Evolutionary conservation across 2,797 vertebrate species (phyloP), one percentile per base, ranked within the genome.

Genomic region (Dicrostonyx torquatus): DNA sequence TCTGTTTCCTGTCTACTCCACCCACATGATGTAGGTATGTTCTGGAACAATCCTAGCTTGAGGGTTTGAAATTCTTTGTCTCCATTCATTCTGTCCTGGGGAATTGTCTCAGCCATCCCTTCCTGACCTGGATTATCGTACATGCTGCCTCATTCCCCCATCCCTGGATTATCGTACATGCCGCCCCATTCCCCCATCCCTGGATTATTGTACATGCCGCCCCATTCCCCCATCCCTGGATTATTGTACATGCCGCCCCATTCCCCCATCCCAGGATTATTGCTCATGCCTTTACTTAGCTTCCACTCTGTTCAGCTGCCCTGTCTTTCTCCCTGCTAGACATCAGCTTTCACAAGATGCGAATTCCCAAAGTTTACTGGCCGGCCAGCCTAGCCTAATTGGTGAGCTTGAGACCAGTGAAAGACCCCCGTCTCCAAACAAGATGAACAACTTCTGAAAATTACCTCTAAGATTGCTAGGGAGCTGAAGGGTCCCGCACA

Each of bases 101-200:
- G 37, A 70, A 26, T 14, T 37, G 43, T 78, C 31, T 29, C 37
- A 50, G 18, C 13, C 40, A 3, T 83, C 75, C 66, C 26, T 88
- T 79, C 60, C 22, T 45, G 10, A 79, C 68, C 22, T n/a, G n/a
- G 7, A 5, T 48, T 5, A 0, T 1, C n/a, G 7, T 1, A 6
- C n/a, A 31, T 0, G 0, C 66, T 2, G 12, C 17, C 48, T 3
- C 34, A 37, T 13, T 50, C 1, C 5, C 13, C 64, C 1, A 0
- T 14, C n/a, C 4, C 40, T 2, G 8, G 18, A 37, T n/a, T 31
- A 5, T 37, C 37, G n/a, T 2, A 55, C 53, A 18, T 5, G 8
- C 24, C 3, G 8, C 24, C 55, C 45, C 45, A 45, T 45, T 60
- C 58, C 58, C 58, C 20, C 22, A 3, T 10, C 34, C 8, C n/a